Evolutionary conservation across 1,140 invertebrate species (phyloP).

Genomic region (Drosophila takahashii): DNA sequence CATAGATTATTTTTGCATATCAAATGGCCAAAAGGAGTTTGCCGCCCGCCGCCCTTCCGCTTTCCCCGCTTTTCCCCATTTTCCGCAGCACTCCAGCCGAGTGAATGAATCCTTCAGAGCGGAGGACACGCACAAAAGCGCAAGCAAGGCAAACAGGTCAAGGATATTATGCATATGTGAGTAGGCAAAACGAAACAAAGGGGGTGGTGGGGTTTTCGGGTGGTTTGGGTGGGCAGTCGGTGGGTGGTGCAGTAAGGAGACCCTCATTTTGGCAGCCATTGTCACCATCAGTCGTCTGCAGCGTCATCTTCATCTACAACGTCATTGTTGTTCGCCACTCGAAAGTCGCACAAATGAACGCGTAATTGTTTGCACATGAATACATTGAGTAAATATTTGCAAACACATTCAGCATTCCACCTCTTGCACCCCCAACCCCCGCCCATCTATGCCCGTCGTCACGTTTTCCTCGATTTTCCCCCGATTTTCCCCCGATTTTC

Average conservation of each 20-base stretch:
- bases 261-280: slow-evolving; percentile 49
- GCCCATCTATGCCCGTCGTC: neutral
- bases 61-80: neutral
- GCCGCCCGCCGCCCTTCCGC: slow-evolving; percentile 1
- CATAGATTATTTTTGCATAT: slow-evolving; percentile 71
- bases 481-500: slow-evolving; percentile 10
- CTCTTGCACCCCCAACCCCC: neutral
- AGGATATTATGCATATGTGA: slow-evolving; percentile 75
- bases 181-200: slow-evolving; percentile 44
- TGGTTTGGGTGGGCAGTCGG: neutral
- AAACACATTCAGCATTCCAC: slow-evolving; percentile 49
- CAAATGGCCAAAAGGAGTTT: slow-evolving; percentile 45
- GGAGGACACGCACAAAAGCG: slow-evolving; percentile 62
- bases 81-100: neutral
- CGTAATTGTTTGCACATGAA: slow-evolving; percentile 81
- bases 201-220: neutral
- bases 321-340: slow-evolving; percentile 41
- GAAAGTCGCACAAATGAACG: slow-evolving; percentile 78
- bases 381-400: slow-evolving; percentile 79
- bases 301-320: slow-evolving; percentile 40
- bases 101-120: slow-evolving; percentile 12
- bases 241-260: slow-evolving; percentile 3
- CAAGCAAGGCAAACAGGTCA: slow-evolving; percentile 69
- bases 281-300: slow-evolving; percentile 33
- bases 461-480: slow-evolving; percentile 14